These are phyloP conservation scores for Aleiodes sp. DNA, from an alignment of 1,140 invertebrate genomes.

Conservation along the genomic window DNA sequence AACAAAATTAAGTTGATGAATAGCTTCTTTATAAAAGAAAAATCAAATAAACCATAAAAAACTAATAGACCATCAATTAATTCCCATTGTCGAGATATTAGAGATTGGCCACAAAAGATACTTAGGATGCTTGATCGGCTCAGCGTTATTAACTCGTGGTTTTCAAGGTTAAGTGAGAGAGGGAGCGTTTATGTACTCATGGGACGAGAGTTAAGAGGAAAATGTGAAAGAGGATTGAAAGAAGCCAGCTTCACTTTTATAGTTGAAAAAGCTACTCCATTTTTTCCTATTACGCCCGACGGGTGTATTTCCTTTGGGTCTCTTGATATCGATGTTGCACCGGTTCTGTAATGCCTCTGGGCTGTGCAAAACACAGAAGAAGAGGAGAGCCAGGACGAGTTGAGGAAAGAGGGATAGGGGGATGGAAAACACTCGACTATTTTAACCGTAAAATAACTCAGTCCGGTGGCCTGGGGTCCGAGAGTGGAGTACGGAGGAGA, in stretches of 20 bases:
- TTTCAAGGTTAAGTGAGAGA: conserved; percentile 9
- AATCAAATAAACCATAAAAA: too few relatives aligned
- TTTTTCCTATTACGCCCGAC: background rate
- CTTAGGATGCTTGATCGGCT: background rate
- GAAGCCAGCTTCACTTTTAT: background rate
- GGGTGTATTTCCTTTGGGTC: conserved; percentile 4
- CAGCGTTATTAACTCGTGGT: conserved; percentile 9
- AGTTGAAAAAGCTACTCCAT: background rate
- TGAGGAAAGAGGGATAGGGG: conserved; percentile 46
- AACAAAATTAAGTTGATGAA: too few relatives aligned
- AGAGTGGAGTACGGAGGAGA: conserved; percentile 21
- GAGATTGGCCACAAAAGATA: too few relatives aligned
- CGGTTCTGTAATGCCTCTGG: background rate
- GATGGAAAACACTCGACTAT: conserved; percentile 53
- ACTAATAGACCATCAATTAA: too few relatives aligned
- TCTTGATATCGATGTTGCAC: conserved; percentile 5
- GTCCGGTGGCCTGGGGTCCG: conserved; percentile 37
- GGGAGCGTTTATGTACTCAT: background rate
- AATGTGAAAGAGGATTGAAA: conserved; percentile 18
- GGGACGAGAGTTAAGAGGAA: background rate
- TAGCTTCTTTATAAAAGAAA: too few relatives aligned
- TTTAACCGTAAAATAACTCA: conserved; percentile 63
- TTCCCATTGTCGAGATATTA: too few relatives aligned
- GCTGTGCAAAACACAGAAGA: background rate
- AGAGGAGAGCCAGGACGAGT: background rate